Conservation (phyloP, 2,113 vertebrate genomes). For the Anarhynchus alexandrinus region DNA sequence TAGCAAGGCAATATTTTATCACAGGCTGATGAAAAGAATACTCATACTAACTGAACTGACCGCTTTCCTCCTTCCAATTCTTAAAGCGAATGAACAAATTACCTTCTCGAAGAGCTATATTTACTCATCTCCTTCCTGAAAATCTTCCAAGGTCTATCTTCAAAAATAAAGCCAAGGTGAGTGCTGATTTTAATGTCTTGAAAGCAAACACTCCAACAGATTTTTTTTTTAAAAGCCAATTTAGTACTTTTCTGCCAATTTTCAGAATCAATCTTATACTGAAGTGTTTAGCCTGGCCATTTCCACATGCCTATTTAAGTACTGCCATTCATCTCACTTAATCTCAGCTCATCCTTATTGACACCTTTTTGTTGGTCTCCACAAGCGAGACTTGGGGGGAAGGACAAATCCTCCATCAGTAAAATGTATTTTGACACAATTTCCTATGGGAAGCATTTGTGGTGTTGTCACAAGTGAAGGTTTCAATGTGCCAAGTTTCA, state of each 20-base stretch:
- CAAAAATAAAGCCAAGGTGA: conserved; percentile 38
- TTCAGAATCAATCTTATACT: not conserved
- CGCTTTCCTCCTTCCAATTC: not conserved
- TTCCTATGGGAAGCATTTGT: not conserved
- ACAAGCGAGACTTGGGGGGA: fast-evolving
- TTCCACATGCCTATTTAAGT: not conserved
- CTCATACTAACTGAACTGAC: not conserved
- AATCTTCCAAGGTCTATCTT: conserved; percentile 40
- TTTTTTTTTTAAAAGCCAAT: not conserved
- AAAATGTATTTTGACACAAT: not conserved
- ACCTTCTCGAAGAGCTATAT: conserved; percentile 16
- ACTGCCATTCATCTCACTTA: not conserved
- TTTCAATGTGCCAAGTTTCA: not conserved
- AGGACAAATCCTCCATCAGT: not conserved
- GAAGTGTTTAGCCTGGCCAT: not conserved
- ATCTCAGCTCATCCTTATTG: not conserved
- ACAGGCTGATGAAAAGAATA: not conserved
- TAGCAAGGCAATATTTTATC: not conserved
- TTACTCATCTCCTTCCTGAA: conserved; percentile 13
- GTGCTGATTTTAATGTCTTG: not conserved
- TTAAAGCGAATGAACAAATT: conserved; percentile 4
- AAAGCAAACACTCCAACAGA: not conserved
- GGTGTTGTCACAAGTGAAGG: not conserved
- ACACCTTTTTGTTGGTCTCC: not conserved
- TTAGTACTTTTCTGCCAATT: not conserved